Evolutionary conservation across 2,797 vertebrate species (phyloP).

Genomic region (Melanotaenia boesemani): DNA sequence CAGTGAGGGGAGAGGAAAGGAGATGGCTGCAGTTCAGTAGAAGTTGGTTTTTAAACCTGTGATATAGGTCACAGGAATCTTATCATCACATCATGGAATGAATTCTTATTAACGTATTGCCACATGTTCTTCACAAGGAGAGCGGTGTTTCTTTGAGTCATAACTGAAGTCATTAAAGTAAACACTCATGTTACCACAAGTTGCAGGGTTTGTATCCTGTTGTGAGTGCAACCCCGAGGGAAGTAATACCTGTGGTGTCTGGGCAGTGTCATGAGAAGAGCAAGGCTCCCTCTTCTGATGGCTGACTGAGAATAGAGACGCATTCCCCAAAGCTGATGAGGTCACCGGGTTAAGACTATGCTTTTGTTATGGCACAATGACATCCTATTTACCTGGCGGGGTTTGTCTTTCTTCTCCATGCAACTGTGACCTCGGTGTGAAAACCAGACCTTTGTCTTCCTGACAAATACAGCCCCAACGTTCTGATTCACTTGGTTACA

Average conservation of each 20-base stretch:
- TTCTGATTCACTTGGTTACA: slow-evolving; percentile 79
- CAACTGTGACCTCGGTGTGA: slow-evolving; percentile 82
- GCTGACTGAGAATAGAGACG: slow-evolving; percentile 70
- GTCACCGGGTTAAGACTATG: slow-evolving; percentile 82
- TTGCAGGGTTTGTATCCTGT: slow-evolving; percentile 53
- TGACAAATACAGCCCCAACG: slow-evolving; percentile 79
- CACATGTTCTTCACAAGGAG: slow-evolving; percentile 8
- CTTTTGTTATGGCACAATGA: slow-evolving; percentile 83
- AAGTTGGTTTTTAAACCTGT: slow-evolving; percentile 9
- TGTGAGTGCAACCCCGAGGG: slow-evolving; percentile 60
- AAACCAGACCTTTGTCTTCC: slow-evolving; percentile 80
- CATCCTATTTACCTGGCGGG: slow-evolving; percentile 85
- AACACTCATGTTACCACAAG: slow-evolving; percentile 57
- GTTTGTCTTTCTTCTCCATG: slow-evolving; percentile 81
- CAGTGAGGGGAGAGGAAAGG: slow-evolving; percentile 51
- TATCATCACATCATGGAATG: slow-evolving; percentile 2
- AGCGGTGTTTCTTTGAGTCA: slow-evolving; percentile 14
- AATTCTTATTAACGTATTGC: slow-evolving; percentile 15
- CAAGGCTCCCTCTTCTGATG: slow-evolving; percentile 64
- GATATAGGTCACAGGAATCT: slow-evolving; percentile 6
- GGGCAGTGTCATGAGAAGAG: slow-evolving; percentile 59
- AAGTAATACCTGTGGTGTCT: slow-evolving; percentile 69
- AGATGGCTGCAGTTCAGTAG: slow-evolving; percentile 12
- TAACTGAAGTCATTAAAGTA: slow-evolving; percentile 51
- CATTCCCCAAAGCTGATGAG: slow-evolving; percentile 80